Percentiles rank a stretch among this genome's conserved stretches.
Evolutionary conservation across 2,797 vertebrate species (phyloP).

Genomic region (Kryptolebias ocellatus): DNA sequence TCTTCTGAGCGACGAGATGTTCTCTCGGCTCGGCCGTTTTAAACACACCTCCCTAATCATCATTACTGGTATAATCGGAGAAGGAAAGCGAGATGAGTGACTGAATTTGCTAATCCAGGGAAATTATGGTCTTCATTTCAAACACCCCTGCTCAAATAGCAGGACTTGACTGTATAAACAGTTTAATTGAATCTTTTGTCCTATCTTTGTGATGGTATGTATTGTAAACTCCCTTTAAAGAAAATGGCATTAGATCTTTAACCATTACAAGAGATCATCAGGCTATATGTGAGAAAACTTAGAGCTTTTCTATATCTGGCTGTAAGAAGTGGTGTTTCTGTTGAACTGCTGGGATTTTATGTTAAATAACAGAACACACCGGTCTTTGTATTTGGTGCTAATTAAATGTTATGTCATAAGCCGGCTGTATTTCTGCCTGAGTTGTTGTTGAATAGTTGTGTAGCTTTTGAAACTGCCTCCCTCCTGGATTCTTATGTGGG

Average conservation of each 20-base stretch:
- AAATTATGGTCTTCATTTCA: constrained; percentile 66
- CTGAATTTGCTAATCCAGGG: constrained; percentile 58
- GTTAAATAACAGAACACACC: constrained; percentile 5
- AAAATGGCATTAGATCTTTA: constrained; percentile 11
- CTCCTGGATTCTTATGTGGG: background rate
- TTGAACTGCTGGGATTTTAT: constrained; percentile 8
- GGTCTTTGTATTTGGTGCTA: constrained; percentile 13
- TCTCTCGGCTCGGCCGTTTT: constrained; percentile 33
- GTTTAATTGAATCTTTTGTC: constrained; percentile 45
- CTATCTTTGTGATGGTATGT: background rate
- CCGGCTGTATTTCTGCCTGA: background rate
- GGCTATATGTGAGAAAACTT: constrained; percentile 6
- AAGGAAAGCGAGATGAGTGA: constrained; percentile 42
- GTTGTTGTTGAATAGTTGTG: background rate
- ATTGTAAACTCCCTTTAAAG: no score
- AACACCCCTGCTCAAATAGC: constrained; percentile 29
- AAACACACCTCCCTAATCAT: constrained; percentile 54
- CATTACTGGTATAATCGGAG: constrained; percentile 41
- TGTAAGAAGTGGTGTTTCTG: constrained; percentile 12
- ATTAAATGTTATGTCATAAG: constrained; percentile 1
- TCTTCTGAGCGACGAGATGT: constrained; percentile 24
- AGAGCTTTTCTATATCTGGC: constrained; percentile 7
- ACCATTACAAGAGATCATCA: constrained; percentile 15
- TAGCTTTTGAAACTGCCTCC: background rate
- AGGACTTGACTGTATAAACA: constrained; percentile 42